A percentile compares a stretch with the other conserved stretches of the same genome.
phyloP scores from a whole-genome alignment of 2,888 invertebrate genomes.

The Troglohyphantes excavatus region DNA sequence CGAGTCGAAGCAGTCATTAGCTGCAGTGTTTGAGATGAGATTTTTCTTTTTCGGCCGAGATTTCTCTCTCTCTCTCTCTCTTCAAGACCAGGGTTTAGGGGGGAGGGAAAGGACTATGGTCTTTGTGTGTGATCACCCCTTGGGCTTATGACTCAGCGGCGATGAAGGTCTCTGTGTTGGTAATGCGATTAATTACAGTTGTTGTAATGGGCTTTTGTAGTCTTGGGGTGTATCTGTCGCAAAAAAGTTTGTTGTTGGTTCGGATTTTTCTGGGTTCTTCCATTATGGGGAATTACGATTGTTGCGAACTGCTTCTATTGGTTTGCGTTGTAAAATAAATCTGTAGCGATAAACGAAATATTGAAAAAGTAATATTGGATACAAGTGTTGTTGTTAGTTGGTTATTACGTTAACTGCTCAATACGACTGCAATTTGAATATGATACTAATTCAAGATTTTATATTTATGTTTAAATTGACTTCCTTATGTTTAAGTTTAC shows the following conservation, averaged over 20 bases:
- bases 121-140: neutral
- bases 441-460: too few species aligned
- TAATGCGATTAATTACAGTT: conserved; percentile 26
- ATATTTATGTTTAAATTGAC: too few species aligned
- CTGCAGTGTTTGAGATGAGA: neutral
- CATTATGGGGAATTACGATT: too few species aligned
- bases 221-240: neutral
- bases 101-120: neutral
- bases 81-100: neutral
- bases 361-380: too few species aligned
- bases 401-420: too few species aligned
- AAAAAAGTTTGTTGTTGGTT: neutral
- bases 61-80: neutral
- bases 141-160: neutral
- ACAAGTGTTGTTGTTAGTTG: too few species aligned
- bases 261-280: neutral
- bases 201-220: neutral
- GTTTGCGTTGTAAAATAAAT: too few species aligned
- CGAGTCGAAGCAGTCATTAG: conserved; percentile 15
- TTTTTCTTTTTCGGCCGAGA: neutral
- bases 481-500: too few species aligned
- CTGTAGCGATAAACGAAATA: too few species aligned
- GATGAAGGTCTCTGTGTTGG: neutral
- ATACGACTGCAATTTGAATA: too few species aligned
- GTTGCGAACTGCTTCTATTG: too few species aligned